These are phyloP conservation scores for Drosophila hydei DNA, from an alignment of 1,140 invertebrate species.

Conservation along the genomic window DNA sequence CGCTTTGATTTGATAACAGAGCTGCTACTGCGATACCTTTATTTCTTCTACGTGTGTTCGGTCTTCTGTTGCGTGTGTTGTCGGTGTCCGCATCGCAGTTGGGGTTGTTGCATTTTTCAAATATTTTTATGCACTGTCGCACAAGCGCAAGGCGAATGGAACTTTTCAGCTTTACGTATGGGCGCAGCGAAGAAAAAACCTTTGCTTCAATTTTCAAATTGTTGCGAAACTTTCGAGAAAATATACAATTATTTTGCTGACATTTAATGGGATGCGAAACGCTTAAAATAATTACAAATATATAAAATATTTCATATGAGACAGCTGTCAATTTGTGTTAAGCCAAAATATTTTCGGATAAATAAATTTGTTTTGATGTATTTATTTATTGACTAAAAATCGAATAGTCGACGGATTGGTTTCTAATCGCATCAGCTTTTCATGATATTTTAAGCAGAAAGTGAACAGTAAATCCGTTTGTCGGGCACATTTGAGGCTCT, in stretches of 20 bases:
- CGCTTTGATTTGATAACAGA: conserved; percentile 77
- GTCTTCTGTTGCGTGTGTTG: conserved; percentile 28
- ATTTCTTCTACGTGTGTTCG: conserved; percentile 10
- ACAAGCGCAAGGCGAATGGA: conserved; percentile 69
- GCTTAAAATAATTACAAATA: no score
- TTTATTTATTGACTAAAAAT: no score
- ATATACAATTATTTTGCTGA: conserved; percentile 23
- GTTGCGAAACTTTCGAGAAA: conserved; percentile 16
- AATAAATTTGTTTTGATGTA: no score
- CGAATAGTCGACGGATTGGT: no score
- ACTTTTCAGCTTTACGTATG: conserved; percentile 50
- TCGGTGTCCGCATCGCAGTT: conserved; percentile 18
- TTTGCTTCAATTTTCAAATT: conserved; percentile 29
- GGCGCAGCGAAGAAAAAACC: conserved; percentile 10
- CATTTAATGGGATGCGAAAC: neutral
- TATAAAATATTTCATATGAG: no score
- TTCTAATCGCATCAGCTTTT: no score
- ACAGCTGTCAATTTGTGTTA: no score
- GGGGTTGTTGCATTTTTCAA: conserved; percentile 67
- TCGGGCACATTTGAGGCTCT: no score
- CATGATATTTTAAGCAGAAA: no score
- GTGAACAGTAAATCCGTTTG: no score
- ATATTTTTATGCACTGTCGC: conserved; percentile 80
- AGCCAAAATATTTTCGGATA: no score
- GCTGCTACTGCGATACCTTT: conserved; percentile 3